Conservation (phyloP, 2,113 vertebrate species). For the Pardalotus punctatus region DNA sequence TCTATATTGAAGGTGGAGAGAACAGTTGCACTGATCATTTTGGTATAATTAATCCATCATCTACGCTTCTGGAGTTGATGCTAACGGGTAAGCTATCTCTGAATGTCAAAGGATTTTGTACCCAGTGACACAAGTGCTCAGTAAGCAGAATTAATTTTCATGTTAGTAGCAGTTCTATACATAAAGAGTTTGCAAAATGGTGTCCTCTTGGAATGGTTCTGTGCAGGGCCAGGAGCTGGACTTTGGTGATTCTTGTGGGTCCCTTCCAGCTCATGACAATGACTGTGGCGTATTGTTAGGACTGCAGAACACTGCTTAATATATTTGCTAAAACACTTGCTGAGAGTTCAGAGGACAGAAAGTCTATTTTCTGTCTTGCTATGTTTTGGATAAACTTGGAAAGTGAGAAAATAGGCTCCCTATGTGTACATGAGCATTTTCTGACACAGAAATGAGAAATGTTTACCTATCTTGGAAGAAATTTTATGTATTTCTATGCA, state of each 20-base stretch:
- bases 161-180: neutral
- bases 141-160: neutral
- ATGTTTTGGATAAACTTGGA: neutral
- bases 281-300: neutral
- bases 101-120: neutral
- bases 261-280: neutral
- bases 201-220: neutral
- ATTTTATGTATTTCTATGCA: neutral
- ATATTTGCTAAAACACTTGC: neutral
- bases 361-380: neutral
- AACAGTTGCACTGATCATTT: neutral
- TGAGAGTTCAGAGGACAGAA: neutral
- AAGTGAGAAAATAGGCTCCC: neutral
- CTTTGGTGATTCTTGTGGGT: neutral
- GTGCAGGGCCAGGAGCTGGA: neutral
- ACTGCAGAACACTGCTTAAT: neutral
- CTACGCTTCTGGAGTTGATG: conserved; percentile 58
- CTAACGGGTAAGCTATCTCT: conserved; percentile 38
- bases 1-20: conserved; percentile 35
- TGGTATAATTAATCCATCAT: conserved; percentile 22
- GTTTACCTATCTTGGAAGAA: neutral
- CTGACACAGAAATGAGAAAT: neutral
- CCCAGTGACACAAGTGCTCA: neutral
- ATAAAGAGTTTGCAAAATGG: neutral
- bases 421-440: neutral